Percentiles rank a stretch among this genome's conserved stretches.
These are phyloP conservation scores for Oreochromis niloticus DNA, from an alignment of 2,113 vertebrate genomes.

Conservation along the genomic window DNA sequence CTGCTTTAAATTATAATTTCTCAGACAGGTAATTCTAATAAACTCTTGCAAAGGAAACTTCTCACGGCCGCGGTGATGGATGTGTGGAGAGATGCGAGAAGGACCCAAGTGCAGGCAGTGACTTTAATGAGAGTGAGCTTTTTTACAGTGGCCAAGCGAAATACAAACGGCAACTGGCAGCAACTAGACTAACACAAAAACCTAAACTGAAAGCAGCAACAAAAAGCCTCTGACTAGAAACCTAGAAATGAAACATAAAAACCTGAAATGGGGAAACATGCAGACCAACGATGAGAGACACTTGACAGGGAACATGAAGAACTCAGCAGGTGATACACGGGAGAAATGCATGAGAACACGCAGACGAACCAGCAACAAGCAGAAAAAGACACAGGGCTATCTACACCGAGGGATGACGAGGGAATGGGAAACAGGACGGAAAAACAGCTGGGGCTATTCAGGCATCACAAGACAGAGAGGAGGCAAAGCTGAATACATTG, in stretches of 20 bases:
- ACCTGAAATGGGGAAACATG: background rate
- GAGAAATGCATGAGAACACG: background rate
- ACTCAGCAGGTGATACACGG: background rate
- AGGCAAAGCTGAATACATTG: background rate
- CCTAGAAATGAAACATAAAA: background rate
- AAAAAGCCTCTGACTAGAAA: background rate
- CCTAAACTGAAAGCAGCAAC: background rate
- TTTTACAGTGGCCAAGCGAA: background rate
- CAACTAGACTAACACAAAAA: background rate
- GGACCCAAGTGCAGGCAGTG: background rate
- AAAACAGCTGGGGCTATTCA: background rate
- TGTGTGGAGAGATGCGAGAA: background rate
- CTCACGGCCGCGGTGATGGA: accelerated
- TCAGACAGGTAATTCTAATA: background rate
- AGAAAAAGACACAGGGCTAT: background rate
- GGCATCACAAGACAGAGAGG: background rate
- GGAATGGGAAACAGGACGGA: background rate
- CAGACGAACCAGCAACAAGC: no score
- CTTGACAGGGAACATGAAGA: background rate
- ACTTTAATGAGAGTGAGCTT: background rate
- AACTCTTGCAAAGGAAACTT: background rate
- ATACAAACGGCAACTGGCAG: background rate
- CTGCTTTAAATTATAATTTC: background rate
- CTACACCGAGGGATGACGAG: background rate
- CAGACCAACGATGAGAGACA: background rate